Evolutionary conservation across 2,888 invertebrate species (phyloP), one percentile per base, ranked within the genome.

Genomic region (Criorhina ranunculi): DNA sequence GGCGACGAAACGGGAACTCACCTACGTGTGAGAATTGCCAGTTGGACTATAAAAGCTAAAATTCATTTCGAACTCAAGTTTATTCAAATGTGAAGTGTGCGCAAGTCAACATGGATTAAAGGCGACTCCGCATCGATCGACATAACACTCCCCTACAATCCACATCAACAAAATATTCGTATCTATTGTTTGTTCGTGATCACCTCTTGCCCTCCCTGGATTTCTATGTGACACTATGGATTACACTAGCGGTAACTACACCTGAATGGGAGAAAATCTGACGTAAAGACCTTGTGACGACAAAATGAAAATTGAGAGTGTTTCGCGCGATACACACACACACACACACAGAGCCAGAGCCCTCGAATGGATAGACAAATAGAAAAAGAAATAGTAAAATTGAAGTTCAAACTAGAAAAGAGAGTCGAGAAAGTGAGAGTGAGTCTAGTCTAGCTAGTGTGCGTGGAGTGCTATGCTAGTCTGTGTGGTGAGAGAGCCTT

Each of bases 21-120:
- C 69, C 49, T 81, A 82, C 87, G 86, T 87, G 87, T 89, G 89
- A 90, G 90, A 88, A 88, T 86, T 87, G 87, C 89, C 86, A 79
- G 81, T 85, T 86, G 89, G 89, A 89, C 90, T 91, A 91, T 91
- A 91, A 91, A 91, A 91, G 91, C 92, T 88, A 90, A 90, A 91
- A 90, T 90, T 90, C 90, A 89, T 89, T 90, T 90, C 89, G 88
- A 89, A 90, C 90, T 90, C 91, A 91, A 90, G 91, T 91, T 91
- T 91, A 91, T 91, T 91, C 90, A 91, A 91, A 90, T 91, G 89
- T 90, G 89, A 91, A 90, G 90, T 90, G 91, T 90, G 89, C 89
- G 90, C 91, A 91, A 90, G 91, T 89, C 88, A 88, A 91, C 85
- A 76, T 70, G 85, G 80, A 80, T 80, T 85, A 55, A 62, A 57